Base-by-base conservation (phyloP, 2,797 vertebrate genomes). In the Muscicapa striata region DNA sequence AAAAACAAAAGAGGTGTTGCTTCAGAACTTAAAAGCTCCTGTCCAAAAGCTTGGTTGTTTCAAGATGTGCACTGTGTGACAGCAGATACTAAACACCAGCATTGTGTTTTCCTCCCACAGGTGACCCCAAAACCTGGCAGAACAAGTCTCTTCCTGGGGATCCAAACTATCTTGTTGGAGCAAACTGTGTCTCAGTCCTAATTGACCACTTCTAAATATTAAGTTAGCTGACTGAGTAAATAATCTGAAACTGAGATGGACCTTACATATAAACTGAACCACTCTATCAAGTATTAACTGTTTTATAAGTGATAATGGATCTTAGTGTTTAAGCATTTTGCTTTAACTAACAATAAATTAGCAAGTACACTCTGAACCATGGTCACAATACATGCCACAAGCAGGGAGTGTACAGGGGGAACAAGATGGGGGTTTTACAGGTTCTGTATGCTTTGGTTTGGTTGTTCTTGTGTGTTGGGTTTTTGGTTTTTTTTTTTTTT, bases 71-170 rank as follows among this genome's bases (percentile, higher is more conserved):
- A 89, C 85, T 93, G 91, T 96, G 89, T 96, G 90, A 96, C 85
- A 82, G 95, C 94, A 3, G 94, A 96, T 97, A 97, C 97, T 97
- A 97, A 97, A 97, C 93, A 96, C 93, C 84, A 95, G 94, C 97
- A 92, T 97, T 96, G 94, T 97, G 90, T 96, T 98, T 97, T 98
- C 96, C 89, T 98, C 89, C 96, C 93, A 80, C 98, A 99, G 99
- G 99, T 98, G 99, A 99, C 97, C 99, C 99, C 95, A 99, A 99
- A 98, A 99, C 99, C 96, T 99, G 99, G 99, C 99, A 99, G 98
- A 99, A 99, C 98, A 99, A 99, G 98, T 99, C 99, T 98, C 99
- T 99, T 98, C 99, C 99, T 1, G 99, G 99, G 97, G 99, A 99
- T 97, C 99, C 99, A 87, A 99, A 99, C 98, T 99, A 99, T 97